Conservation (phyloP, 2,797 vertebrate genomes). For the Toxotes lorentzi region DNA sequence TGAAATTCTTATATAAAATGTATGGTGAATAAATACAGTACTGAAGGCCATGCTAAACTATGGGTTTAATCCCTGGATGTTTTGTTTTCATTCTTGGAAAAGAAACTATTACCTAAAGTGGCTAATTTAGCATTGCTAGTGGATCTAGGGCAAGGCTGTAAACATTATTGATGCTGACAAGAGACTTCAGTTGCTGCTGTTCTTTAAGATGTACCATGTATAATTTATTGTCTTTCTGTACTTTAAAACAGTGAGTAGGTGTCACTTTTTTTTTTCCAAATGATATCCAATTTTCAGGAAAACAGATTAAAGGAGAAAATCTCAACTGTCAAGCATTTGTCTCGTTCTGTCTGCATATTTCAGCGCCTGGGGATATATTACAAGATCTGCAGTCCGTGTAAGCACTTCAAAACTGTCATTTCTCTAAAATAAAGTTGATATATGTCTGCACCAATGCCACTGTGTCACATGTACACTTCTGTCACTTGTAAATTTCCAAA, state of each 20-base stretch:
- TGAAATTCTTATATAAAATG: conserved; percentile 30
- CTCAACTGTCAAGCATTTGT: conserved; percentile 34
- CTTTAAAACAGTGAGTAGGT: conserved; percentile 37
- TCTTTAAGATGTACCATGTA: conserved; percentile 38
- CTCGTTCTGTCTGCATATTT: conserved; percentile 14
- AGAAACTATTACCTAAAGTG: conserved; percentile 55
- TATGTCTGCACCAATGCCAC: neutral
- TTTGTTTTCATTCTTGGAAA: conserved; percentile 38
- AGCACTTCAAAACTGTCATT: conserved; percentile 2
- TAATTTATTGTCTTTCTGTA: conserved; percentile 41
- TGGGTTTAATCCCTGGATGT: conserved; percentile 35
- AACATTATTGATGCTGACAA: conserved; percentile 64
- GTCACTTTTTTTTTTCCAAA: conserved; percentile 32
- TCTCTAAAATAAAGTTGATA: neutral
- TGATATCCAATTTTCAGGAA: conserved; percentile 22
- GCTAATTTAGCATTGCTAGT: conserved; percentile 41
- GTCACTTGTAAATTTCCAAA: neutral
- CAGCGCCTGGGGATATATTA: neutral
- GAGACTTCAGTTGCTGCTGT: conserved; percentile 35
- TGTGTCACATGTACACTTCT: neutral
- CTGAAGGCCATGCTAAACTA: conserved; percentile 7
- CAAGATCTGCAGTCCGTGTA: neutral
- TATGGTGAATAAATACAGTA: conserved; percentile 24
- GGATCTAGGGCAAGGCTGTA: conserved; percentile 49
- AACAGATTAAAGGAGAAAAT: neutral